Evolutionary conservation across 2,888 invertebrate species (phyloP), one percentile per base, ranked within the genome.

Genomic region (Halocaridina rubra): DNA sequence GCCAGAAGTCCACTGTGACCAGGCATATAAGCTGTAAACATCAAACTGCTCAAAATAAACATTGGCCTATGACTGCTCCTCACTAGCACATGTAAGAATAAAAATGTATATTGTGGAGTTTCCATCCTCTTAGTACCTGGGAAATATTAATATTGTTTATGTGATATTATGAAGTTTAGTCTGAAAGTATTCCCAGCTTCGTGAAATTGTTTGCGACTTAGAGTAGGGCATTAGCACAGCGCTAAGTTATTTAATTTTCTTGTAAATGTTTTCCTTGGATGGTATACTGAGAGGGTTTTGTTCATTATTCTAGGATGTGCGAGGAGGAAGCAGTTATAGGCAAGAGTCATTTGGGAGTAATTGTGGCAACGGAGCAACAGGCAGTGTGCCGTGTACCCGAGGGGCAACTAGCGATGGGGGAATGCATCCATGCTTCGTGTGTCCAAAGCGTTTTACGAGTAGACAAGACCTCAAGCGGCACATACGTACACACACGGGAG

Each of bases 401-500:
- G 76, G 76, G 32, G 2, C 76, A 46, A 19, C 57, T n/a, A 33
- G 39, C 30, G 75, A 76, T 5, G 81, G 57, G 19, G 69, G 75
- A 13, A 67, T 53, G 22, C 82, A 82, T 61, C 78, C 71, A 3
- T 97, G 98, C 91, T 97, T 97, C 0, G 96, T 98, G 90, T 98
- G 98, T 91, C 93, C 97, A 90, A 95, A 97, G 86, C 94, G 97
- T 71, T 98, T 98, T 92, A 97, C 97, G 97, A 97, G 97, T 0
- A 96, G 97, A 0, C 97, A 98, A 90, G 98, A 98, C 91, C 92
- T 98, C 4, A 93, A 97, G 0, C 94, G 97, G 0, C 98, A 98
- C 91, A 97, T 98, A 96, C 93, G 97, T 24, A 97, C 97, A 0
- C 98, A 98, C 91, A 96, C 96, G 0, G 97, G 97, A 0, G 97